A percentile compares a stretch with the other conserved stretches of the same genome.
Conservation (phyloP, 2,113 vertebrate genomes). For the Calyptommatus sinebrachiatus region DNA sequence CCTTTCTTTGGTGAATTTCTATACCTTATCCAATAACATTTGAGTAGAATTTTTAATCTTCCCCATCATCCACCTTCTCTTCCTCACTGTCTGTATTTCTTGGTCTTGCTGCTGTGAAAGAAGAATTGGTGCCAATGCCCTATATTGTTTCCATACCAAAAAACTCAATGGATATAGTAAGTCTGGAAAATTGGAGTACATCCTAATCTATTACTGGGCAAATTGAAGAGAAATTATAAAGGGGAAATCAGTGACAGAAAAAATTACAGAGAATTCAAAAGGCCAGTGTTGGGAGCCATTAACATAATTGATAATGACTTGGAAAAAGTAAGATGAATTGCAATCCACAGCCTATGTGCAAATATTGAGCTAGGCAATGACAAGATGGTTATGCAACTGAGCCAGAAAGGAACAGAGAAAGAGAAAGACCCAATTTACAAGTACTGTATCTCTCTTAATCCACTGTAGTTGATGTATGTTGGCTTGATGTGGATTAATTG, state of each 20-base stretch:
- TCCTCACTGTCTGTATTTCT: background rate
- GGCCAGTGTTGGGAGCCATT: conserved; percentile 5
- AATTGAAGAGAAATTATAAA: background rate
- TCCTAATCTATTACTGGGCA: background rate
- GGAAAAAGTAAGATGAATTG: conserved; percentile 10
- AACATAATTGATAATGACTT: conserved; percentile 16
- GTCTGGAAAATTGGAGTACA: background rate
- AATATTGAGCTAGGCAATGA: background rate
- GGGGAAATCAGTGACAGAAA: background rate
- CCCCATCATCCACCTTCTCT: background rate
- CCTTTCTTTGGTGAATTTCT: background rate
- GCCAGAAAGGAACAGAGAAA: background rate
- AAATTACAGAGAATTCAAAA: background rate
- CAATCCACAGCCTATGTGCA: background rate
- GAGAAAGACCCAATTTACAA: no score
- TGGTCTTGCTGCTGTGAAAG: background rate
- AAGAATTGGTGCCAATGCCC: no score
- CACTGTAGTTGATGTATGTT: no score
- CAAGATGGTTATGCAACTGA: background rate
- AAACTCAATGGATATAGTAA: background rate
- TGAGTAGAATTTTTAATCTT: background rate
- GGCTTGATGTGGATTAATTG: no score
- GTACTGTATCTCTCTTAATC: no score
- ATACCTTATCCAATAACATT: background rate
- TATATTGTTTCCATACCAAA: background rate